Percentiles rank a stretch among this genome's conserved stretches.
phyloP scores from a whole-genome alignment of 1,140 invertebrate species.

The Adelges cooleyi region DNA sequence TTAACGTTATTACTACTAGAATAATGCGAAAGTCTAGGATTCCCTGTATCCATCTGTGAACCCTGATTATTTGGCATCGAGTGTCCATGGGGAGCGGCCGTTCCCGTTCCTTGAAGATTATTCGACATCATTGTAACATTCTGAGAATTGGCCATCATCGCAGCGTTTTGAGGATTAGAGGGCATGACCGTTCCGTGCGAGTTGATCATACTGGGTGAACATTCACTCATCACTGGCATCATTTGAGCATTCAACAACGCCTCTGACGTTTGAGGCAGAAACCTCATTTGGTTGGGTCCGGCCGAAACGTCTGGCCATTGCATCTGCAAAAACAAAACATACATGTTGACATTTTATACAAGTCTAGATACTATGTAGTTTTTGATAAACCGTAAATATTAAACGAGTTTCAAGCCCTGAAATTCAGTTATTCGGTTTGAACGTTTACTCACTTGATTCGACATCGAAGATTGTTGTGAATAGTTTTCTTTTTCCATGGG shows the following conservation, averaged over 20 bases:
- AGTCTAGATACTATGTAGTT: not conserved
- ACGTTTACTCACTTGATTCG: not conserved
- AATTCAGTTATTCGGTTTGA: too few species aligned
- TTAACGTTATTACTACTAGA: too few species aligned
- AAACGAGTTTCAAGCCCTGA: too few species aligned
- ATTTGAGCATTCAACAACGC: not conserved
- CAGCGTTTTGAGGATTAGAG: not conserved
- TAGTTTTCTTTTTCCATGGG: slow-evolving; percentile 5
- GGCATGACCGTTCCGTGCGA: not conserved
- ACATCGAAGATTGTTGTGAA: not conserved
- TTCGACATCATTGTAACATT: not conserved
- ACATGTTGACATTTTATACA: not conserved
- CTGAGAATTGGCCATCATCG: slow-evolving; percentile 11
- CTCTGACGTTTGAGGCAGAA: not conserved
- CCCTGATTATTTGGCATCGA: slow-evolving; percentile 12
- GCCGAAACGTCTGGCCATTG: slow-evolving; percentile 12
- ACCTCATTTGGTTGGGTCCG: not conserved
- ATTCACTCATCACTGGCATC: not conserved
- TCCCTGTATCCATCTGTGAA: not conserved
- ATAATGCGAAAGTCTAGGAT: slow-evolving; percentile 15
- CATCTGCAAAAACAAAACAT: not conserved
- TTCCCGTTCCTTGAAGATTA: slow-evolving; percentile 11
- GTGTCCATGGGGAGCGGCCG: too few species aligned
- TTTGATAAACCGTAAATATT: not conserved
- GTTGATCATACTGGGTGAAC: slow-evolving; percentile 8